phyloP scores from a whole-genome alignment of 2,113 vertebrate genomes.

The Elephas maximus region DNA sequence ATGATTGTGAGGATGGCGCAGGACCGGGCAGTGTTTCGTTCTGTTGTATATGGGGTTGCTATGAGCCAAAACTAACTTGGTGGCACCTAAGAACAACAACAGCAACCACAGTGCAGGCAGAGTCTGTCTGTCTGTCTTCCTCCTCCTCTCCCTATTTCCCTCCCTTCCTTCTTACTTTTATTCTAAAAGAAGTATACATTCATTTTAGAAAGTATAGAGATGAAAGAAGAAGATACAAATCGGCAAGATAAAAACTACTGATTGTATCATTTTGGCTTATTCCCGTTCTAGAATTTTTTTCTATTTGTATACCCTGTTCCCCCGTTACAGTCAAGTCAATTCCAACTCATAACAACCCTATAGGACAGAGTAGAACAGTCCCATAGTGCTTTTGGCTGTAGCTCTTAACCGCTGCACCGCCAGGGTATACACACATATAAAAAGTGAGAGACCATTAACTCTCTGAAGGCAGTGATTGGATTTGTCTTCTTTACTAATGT shows the following conservation, averaged over 20 bases:
- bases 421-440: neutral
- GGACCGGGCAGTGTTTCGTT: too few relatives aligned
- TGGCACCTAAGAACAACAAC: too few relatives aligned
- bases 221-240: neutral
- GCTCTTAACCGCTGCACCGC: too few relatives aligned
- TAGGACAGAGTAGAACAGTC: too few relatives aligned
- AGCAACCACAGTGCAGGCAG: too few relatives aligned
- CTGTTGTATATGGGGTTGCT: too few relatives aligned
- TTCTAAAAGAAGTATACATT: neutral
- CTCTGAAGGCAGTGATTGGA: neutral
- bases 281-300: neutral
- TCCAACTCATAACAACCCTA: too few relatives aligned
- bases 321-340: too few relatives aligned
- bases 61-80: too few relatives aligned
- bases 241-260: neutral
- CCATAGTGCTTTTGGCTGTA: too few relatives aligned
- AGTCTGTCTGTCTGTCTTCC: neutral
- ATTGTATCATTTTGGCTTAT: neutral
- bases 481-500: neutral
- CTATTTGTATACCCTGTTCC: too few relatives aligned
- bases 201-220: neutral
- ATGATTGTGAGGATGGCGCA: too few relatives aligned
- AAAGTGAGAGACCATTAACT: neutral
- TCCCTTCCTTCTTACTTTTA: neutral
- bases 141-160: neutral